phyloP scores from a whole-genome alignment of 1,140 invertebrate genomes.

The Protaetia brevitarsis region DNA sequence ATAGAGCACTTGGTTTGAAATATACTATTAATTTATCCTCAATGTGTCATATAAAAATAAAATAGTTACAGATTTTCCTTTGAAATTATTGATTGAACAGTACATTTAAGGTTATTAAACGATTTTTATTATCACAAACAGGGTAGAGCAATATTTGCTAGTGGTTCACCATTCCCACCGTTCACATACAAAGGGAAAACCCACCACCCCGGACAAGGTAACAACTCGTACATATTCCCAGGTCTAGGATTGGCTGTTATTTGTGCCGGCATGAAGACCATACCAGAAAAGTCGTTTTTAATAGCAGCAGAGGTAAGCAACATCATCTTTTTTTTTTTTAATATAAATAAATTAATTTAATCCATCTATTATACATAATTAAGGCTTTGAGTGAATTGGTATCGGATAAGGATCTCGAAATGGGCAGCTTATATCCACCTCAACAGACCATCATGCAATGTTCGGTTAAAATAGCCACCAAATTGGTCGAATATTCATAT shows the following conservation, averaged over 20 bases:
- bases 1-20: too few relatives aligned
- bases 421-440: constrained; percentile 94
- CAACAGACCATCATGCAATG: constrained; percentile 83
- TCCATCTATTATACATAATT: background rate
- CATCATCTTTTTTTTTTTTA: background rate
- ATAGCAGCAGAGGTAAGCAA: constrained; percentile 77
- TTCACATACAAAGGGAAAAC: constrained; percentile 75
- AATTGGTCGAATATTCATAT: constrained; percentile 87
- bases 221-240: constrained; percentile 97
- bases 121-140: too few relatives aligned
- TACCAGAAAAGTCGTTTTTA: constrained; percentile 86
- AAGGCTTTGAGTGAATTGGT: constrained; percentile 82
- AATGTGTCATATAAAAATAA: too few relatives aligned
- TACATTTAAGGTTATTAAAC: too few relatives aligned
- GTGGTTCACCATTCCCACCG: constrained; percentile 87
- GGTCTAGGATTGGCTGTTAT: constrained; percentile 87
- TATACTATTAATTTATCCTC: too few relatives aligned
- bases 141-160: constrained; percentile 85
- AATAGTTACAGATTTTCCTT: constrained; percentile 17
- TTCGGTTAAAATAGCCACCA: constrained; percentile 82
- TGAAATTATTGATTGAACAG: background rate
- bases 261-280: constrained; percentile 75
- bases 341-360: background rate
- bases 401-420: constrained; percentile 72
- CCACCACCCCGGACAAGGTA: constrained; percentile 87